Base-by-base conservation (phyloP, 2,797 vertebrate species). In the Crocodylus rhombifer region DNA sequence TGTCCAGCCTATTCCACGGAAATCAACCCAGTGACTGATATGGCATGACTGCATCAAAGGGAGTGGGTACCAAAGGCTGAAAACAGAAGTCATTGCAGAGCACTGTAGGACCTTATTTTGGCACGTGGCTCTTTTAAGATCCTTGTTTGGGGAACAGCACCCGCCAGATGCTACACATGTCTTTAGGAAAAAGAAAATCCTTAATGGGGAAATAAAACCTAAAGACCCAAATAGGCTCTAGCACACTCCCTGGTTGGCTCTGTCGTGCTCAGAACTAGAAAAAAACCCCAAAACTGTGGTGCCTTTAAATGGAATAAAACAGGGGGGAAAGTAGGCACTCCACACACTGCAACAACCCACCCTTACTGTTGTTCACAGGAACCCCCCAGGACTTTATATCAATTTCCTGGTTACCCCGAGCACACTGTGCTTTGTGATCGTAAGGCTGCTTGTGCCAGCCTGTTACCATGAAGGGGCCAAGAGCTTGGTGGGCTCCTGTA, bases 221-320 rank as follows among this genome's bases (percentile, higher is more conserved):
- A 8, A 73, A 51, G 69, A 73, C 14, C 14, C 36, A 23, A 71
- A 25, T 15, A 12, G 67, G 67, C 42, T 71, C 33, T 42, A 16
- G 51, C 16, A 4, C 42, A 42, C 65, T 30, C 30, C 33, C 30
- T 36, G 42, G 30, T 30, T 67, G 65, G 30, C 20, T 30, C 7
- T 16, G 33, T n/a, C 10, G 20, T 21, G 25, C 16, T 15, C 14
- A 73, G 23, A 51, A 58, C 87, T 91, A 84, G 80, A 74, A 42
- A 51, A 2, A 14, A 81, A 82, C 84, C 95, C 93, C 94, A 95
- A 93, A 97, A 94, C 94, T 94, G 94, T 15, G 92, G 88, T 91
- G 90, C 80, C 4, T 23, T 90, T 58, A 74, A 80, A 91, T 76
- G 87, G 88, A 82, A 83, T 91, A 90, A 56, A 82, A 92, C 42